These are phyloP conservation scores for Nomia melanderi DNA, from an alignment of 1,140 invertebrate species.

Conservation along the genomic window DNA sequence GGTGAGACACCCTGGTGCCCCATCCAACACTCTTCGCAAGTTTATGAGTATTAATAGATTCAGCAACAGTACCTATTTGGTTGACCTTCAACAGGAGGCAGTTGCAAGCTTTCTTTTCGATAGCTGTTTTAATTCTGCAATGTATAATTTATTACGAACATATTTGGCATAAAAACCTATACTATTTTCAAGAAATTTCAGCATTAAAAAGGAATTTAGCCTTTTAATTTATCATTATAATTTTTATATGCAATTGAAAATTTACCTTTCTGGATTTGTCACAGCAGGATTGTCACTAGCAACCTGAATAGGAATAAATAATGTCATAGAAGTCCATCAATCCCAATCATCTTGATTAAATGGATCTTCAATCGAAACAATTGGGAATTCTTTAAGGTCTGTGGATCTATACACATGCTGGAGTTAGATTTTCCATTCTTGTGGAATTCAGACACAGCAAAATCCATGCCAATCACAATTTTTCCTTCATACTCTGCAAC, in stretches of 20 bases:
- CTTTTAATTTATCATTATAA: too few relatives aligned
- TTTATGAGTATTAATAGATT: constrained; percentile 97
- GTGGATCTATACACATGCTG: constrained; percentile 87
- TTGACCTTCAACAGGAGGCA: constrained; percentile 98
- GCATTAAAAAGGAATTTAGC: too few relatives aligned
- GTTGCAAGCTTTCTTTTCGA: constrained; percentile 99
- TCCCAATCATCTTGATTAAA: constrained; percentile 99
- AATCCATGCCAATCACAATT: constrained; percentile 98
- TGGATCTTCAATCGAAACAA: constrained; percentile 99
- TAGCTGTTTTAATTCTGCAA: constrained; percentile 93
- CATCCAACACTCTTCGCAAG: constrained; percentile 96
- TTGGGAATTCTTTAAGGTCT: constrained; percentile 94
- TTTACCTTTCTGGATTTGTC: constrained; percentile 86
- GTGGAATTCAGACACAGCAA: constrained; percentile 98
- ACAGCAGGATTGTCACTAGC: constrained; percentile 99
- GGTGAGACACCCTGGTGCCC: constrained; percentile 99
- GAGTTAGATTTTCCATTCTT: constrained; percentile 94
- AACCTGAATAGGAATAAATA: constrained; percentile 92
- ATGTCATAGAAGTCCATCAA: constrained; percentile 93
- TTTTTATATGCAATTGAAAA: background rate
- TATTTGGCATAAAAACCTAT: too few relatives aligned
- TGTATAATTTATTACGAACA: too few relatives aligned
- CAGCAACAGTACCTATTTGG: constrained; percentile 98
- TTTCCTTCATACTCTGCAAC: constrained; percentile 80
- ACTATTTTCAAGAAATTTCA: too few relatives aligned